phyloP scores from a whole-genome alignment of 2,113 vertebrate species.

The Promerops cafer region DNA sequence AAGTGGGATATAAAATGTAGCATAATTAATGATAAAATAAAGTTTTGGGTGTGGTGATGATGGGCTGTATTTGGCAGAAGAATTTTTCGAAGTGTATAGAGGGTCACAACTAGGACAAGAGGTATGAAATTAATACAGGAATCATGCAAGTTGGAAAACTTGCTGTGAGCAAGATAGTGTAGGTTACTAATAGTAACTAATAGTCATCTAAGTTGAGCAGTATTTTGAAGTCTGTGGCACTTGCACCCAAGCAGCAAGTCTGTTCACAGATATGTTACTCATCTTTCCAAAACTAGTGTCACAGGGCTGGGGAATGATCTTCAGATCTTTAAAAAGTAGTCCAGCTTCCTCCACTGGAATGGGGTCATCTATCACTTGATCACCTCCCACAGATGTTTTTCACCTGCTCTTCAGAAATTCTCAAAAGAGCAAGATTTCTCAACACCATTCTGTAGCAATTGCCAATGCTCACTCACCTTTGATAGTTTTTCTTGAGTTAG shows the following conservation, averaged over 20 bases:
- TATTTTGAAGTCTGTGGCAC: neutral
- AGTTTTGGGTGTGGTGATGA: neutral
- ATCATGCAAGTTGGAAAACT: neutral
- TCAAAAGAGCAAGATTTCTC: neutral
- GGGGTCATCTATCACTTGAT: neutral
- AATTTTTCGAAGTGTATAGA: neutral
- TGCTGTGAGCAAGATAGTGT: neutral
- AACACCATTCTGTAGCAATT: neutral
- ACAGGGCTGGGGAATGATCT: neutral
- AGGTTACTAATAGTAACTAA: neutral
- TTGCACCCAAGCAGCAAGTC: neutral
- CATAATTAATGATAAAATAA: neutral
- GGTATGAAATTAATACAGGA: neutral
- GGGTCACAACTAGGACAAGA: neutral
- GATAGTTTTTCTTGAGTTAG: neutral
- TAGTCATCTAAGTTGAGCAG: neutral
- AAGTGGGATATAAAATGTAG: neutral
- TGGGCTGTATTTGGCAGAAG: neutral
- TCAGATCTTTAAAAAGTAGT: neutral
- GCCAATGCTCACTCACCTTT: neutral
- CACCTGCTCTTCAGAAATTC: neutral
- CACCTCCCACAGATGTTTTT: neutral
- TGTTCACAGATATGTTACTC: neutral
- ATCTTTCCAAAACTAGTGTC: neutral
- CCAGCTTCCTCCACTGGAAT: neutral